A percentile compares a stretch with the other conserved stretches of the same genome.
Conservation (phyloP, 2,888 invertebrate species). For the Polyommatus icarus region DNA sequence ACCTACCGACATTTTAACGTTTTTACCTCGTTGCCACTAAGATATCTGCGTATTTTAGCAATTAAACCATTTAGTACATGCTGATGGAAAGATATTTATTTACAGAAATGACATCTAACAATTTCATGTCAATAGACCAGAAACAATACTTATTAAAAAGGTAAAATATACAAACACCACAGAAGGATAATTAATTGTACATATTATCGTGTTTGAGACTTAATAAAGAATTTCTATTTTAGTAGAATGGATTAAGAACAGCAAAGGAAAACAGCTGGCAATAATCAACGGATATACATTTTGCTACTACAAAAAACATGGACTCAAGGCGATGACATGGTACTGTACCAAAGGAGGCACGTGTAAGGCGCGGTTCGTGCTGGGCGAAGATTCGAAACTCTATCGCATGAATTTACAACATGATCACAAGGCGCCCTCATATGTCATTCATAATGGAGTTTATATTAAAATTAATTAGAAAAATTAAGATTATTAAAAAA, state of each 20-base stretch:
- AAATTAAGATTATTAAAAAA: no score
- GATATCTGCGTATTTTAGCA: no score
- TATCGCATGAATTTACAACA: not conserved
- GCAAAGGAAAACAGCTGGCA: not conserved
- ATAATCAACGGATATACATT: not conserved
- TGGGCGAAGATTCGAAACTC: not conserved
- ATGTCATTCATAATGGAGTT: not conserved
- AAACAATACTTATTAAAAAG: no score
- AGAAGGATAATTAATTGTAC: no score
- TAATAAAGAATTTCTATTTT: not conserved
- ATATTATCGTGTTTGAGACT: no score
- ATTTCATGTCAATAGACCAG: no score
- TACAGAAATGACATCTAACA: no score
- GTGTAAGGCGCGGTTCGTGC: conserved; percentile 24
- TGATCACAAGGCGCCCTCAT: not conserved
- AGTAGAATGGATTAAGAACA: conserved; percentile 33
- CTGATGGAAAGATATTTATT: no score
- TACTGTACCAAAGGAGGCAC: not conserved
- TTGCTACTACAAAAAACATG: not conserved
- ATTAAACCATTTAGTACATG: no score
- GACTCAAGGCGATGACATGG: not conserved
- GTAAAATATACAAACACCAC: no score
- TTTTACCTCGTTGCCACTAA: no score
- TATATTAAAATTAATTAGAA: not conserved
- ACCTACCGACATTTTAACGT: no score